phyloP scores from a whole-genome alignment of 1,140 invertebrate genomes.

The Aphelenchoides besseyi region DNA sequence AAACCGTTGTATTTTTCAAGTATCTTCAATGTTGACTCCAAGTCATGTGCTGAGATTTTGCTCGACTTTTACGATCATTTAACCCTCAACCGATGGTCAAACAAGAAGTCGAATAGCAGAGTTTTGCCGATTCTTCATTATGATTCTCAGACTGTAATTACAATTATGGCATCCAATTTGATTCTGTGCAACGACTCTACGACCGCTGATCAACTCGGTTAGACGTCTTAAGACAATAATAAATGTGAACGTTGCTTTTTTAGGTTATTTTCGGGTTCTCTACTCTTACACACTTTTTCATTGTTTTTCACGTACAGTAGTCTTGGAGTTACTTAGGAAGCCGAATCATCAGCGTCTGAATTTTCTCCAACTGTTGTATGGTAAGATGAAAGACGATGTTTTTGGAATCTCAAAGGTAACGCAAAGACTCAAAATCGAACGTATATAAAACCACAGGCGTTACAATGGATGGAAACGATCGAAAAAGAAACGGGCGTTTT shows the following conservation, averaged over 20 bases:
- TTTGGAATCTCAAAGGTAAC: too few relatives aligned
- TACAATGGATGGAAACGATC: too few relatives aligned
- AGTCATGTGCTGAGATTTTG: not conserved
- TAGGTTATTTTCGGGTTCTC: not conserved
- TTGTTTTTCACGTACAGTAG: not conserved
- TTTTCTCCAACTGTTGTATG: too few relatives aligned
- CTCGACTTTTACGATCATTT: not conserved
- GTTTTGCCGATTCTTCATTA: not conserved
- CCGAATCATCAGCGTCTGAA: too few relatives aligned
- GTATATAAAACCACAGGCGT: too few relatives aligned
- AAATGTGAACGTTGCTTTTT: not conserved
- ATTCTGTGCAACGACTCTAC: conserved; percentile 7
- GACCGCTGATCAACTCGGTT: not conserved
- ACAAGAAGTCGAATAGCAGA: too few relatives aligned
- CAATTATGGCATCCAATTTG: not conserved
- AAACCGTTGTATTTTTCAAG: not conserved
- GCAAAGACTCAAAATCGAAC: too few relatives aligned
- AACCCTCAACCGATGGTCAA: too few relatives aligned
- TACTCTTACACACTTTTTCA: not conserved
- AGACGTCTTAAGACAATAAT: not conserved
- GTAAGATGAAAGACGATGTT: too few relatives aligned
- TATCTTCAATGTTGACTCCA: not conserved
- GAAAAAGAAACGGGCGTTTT: too few relatives aligned
- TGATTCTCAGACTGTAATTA: conserved; percentile 5
- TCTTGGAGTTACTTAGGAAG: too few relatives aligned